These are phyloP conservation scores for Castor canadensis DNA, from an alignment of 2,113 vertebrate genomes.

Conservation along the genomic window DNA sequence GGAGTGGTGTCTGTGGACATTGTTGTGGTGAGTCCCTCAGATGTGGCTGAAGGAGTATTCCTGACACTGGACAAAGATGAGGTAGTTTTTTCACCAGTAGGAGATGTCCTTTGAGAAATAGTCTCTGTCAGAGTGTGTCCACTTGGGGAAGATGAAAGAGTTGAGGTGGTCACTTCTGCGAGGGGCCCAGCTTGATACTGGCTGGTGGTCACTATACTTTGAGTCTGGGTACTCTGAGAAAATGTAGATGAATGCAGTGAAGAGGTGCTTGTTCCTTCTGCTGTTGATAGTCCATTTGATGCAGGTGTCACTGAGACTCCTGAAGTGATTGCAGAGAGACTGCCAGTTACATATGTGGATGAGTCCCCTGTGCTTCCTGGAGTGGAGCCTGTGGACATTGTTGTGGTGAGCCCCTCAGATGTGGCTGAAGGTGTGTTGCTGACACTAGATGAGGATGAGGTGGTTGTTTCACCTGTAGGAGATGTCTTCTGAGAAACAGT, in stretches of 20 bases:
- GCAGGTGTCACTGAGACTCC: rapidly evolving
- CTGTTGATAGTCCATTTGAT: rapidly evolving
- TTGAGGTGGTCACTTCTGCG: rapidly evolving
- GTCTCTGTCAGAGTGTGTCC: rapidly evolving
- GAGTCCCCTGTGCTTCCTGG: neutral
- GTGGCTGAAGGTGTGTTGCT: rapidly evolving
- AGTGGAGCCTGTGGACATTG: neutral
- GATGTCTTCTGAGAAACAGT: rapidly evolving
- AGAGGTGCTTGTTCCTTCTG: no score
- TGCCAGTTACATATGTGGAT: rapidly evolving
- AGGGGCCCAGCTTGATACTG: rapidly evolving
- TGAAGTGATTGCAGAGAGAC: rapidly evolving
- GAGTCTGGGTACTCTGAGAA: neutral
- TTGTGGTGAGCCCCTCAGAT: no score
- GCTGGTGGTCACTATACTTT: rapidly evolving
- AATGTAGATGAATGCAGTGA: rapidly evolving
- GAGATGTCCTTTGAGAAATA: rapidly evolving
- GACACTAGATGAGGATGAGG: no score
- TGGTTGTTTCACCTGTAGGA: rapidly evolving
- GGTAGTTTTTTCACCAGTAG: rapidly evolving
- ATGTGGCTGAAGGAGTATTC: rapidly evolving
- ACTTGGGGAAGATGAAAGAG: rapidly evolving
- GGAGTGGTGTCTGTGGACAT: neutral
- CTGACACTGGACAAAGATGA: neutral
- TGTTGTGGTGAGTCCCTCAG: no score